Evolutionary conservation across 2,113 vertebrate genomes (phyloP).

Genomic region (Martes martes): DNA sequence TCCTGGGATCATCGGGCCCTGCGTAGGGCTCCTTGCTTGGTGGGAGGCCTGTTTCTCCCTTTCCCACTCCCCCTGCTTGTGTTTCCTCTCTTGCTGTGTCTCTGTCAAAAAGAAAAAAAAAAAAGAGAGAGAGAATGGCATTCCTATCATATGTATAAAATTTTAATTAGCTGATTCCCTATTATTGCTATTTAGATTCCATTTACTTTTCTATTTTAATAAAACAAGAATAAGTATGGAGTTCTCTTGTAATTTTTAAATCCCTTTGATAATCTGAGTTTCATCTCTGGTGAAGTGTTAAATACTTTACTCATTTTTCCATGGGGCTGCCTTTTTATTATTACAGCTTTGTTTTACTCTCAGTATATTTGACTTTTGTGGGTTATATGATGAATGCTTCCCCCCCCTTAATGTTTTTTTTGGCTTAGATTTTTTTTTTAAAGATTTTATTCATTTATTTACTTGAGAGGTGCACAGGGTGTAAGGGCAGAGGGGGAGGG

Average conservation of each 20-base stretch:
- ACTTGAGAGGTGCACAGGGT: neutral
- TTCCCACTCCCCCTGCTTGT: too few relatives aligned
- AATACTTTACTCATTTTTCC: neutral
- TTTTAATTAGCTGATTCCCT: neutral
- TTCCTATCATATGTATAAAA: neutral
- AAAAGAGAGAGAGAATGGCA: neutral
- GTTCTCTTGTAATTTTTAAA: conserved; percentile 1
- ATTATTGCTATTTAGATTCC: neutral
- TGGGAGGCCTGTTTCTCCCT: too few relatives aligned
- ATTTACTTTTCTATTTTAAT: neutral
- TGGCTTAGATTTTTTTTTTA: neutral
- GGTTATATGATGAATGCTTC: neutral
- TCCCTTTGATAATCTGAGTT: neutral
- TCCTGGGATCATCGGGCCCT: too few relatives aligned
- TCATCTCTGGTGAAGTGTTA: neutral
- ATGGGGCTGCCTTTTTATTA: neutral
- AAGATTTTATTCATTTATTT: neutral
- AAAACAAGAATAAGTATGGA: conserved; percentile 13
- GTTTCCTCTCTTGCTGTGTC: too few relatives aligned
- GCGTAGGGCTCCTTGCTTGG: too few relatives aligned
- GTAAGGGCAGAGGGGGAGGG: neutral
- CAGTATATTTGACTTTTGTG: neutral
- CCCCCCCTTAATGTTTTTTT: neutral
- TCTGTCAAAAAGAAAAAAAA: too few relatives aligned
- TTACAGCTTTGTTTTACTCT: neutral